phyloP scores from a whole-genome alignment of 2,797 vertebrate species.

The Monodelphis domestica region DNA sequence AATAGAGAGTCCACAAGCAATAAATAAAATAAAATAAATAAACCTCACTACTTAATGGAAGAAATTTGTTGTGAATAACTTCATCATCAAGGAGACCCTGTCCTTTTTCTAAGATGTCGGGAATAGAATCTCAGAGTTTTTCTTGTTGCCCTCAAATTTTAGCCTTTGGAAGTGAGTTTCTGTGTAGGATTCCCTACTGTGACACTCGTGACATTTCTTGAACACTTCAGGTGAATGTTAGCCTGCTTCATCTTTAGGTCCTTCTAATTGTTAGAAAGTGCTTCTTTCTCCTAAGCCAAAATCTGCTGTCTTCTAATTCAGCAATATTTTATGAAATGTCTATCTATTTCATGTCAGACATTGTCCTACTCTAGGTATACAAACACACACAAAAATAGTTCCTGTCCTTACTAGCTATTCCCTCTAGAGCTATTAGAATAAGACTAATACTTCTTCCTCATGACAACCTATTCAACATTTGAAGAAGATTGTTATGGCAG shows the following conservation, averaged over 20 bases:
- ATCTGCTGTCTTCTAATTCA: not conserved
- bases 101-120: not conserved
- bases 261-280: not conserved
- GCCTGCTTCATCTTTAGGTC: not conserved
- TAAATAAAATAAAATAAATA: not conserved
- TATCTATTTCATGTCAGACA: not conserved
- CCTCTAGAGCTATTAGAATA: not conserved
- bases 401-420: not conserved
- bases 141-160: not conserved
- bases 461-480: not conserved
- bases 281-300: not conserved
- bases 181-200: not conserved
- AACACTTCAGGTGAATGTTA: not conserved
- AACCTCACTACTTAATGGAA: not conserved
- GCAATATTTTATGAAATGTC: not conserved
- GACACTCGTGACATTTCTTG: not conserved
- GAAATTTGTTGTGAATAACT: not conserved
- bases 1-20: not conserved
- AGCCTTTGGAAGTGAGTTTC: not conserved
- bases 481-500: not conserved
- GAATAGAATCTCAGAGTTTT: not conserved
- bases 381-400: not conserved
- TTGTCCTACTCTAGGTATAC: not conserved
- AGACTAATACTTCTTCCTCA: not conserved
- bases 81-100: not conserved